phyloP scores from a whole-genome alignment of 2,113 vertebrate genomes.

The Indicator indicator region DNA sequence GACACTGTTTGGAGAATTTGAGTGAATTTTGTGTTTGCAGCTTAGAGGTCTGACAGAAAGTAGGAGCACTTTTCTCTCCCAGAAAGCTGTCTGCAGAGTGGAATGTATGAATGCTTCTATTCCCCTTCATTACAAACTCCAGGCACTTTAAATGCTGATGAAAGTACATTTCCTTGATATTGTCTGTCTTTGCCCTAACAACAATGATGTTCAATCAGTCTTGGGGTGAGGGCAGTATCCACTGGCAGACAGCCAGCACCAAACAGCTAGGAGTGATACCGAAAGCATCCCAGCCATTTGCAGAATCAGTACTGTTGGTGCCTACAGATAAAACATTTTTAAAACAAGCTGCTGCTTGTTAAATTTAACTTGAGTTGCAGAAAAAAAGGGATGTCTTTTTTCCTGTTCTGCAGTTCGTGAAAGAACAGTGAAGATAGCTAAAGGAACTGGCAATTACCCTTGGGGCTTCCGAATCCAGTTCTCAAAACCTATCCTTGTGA shows the following conservation, averaged over 20 bases:
- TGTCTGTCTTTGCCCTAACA: background rate
- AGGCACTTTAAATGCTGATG: background rate
- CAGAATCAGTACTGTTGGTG: background rate
- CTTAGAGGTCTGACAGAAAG: background rate
- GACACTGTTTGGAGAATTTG: background rate
- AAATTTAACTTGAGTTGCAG: background rate
- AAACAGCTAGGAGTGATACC: background rate
- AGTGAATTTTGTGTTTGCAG: background rate
- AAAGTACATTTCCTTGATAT: background rate
- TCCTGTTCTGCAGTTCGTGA: slow-evolving; percentile 82
- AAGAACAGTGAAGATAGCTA: slow-evolving; percentile 85
- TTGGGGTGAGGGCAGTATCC: rapidly evolving
- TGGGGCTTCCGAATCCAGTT: slow-evolving; percentile 95
- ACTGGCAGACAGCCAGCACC: background rate
- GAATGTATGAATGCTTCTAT: background rate
- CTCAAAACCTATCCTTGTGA: slow-evolving; percentile 91
- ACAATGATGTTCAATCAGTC: background rate
- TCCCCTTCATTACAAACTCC: background rate
- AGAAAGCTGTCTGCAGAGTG: rapidly evolving
- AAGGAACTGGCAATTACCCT: slow-evolving; percentile 87
- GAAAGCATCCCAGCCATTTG: background rate
- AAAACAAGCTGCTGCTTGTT: background rate
- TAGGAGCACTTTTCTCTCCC: background rate
- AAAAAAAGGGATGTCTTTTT: background rate
- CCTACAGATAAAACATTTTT: background rate